Percentiles rank a stretch among this genome's conserved stretches.
phyloP scores from a whole-genome alignment of 35 echinoderm and acorn worm genomes.

The Strongylocentrotus purpuratus region DNA sequence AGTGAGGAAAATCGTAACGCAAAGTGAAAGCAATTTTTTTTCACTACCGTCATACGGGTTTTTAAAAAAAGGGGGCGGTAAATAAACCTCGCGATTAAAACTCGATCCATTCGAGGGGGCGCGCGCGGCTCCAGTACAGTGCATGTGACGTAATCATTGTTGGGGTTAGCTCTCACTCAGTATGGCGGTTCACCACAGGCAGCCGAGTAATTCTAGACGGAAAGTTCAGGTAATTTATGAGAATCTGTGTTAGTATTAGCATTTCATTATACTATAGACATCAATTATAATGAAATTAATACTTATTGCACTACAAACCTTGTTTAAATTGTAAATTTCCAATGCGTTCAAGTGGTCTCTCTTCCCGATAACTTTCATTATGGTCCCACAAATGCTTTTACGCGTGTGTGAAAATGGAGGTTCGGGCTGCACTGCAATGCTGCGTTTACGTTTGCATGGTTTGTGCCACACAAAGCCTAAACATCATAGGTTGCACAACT shows the following conservation, averaged over 20 bases:
- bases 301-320: not conserved
- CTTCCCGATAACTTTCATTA: not conserved
- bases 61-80: too few species aligned
- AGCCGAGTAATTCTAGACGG: slow-evolving; percentile 74
- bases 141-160: slow-evolving; percentile 1
- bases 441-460: too few species aligned
- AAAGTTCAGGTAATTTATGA: slow-evolving; percentile 84
- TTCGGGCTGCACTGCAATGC: too few species aligned
- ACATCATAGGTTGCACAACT: too few species aligned
- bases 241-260: not conserved
- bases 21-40: too few species aligned
- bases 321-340: not conserved
- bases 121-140: too few species aligned
- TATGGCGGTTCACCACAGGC: slow-evolving; percentile 92
- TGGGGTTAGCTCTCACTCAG: slow-evolving; percentile 23
- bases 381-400: not conserved
- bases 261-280: not conserved
- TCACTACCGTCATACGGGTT: too few species aligned
- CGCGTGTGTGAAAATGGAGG: not conserved
- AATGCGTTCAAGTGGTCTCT: not conserved
- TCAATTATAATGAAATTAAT: not conserved
- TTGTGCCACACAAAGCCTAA: too few species aligned
- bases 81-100: too few species aligned
- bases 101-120: too few species aligned
- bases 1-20: too few species aligned